Evolutionary conservation across 2,888 invertebrate genomes (phyloP), one percentile per base, ranked within the genome.

Genomic region (Acrobasis repandana): DNA sequence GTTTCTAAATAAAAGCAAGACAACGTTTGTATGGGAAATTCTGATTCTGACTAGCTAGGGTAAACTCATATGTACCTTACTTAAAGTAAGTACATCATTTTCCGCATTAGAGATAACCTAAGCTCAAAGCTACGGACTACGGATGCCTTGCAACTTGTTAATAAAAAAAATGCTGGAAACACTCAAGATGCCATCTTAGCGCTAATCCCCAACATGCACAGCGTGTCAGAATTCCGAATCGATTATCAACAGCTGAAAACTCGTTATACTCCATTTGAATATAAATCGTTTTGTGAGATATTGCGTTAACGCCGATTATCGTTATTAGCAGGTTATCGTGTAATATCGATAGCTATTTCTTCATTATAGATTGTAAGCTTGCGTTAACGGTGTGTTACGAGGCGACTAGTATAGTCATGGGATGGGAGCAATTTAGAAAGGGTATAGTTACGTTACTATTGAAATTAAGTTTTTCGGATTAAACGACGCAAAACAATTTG

Each of bases 291-390:
- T 57, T 33, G 36, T 34, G 48, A 36, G 63, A 63, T 64, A 69
- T 65, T 62, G 63, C 66, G 66, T 74, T 72, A 71, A 67, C 70
- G 68, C 65, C 74, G 67, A 71, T 72, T 72, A 74, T 66, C 65
- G 65, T 72, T 71, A 72, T 74, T 71, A 73, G 67, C 64, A 65
- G 63, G 62, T 61, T 70, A 71, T 60, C 67, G 56, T 61, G 62
- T 66, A 59, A 62, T 63, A 69, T 66, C 65, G 68, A 74, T 72
- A 56, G 60, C 59, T 64, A 67, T 74, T 74, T 74, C 66, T 71
- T 72, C 61, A 68, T 58, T 34, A 57, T 16, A 15, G 11, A 47
- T 56, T 20, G 46, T 50, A 49, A 49, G 36, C 16, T 11, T 16
- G 33, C 34, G 57, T 34, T 58, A 49, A 58, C 10, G 18, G 36